Evolutionary conservation across 2,888 invertebrate genomes (phyloP).

Genomic region (Cephus runcator): DNA sequence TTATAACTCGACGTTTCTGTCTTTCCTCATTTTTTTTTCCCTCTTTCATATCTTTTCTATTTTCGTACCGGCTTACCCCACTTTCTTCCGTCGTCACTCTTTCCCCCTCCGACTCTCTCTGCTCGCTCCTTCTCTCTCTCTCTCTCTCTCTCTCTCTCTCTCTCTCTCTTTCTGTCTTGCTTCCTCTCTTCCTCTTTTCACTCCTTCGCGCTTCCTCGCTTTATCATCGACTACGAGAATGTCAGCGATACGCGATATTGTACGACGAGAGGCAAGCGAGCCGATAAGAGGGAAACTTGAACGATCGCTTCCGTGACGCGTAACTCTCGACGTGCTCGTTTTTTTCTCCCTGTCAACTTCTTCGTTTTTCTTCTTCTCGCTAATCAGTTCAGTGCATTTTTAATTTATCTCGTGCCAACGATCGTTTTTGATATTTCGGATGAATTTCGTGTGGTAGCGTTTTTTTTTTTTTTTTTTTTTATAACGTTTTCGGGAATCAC

Average conservation of each 20-base stretch:
- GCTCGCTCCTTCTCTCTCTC: not conserved
- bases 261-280: not conserved
- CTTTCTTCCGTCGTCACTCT: not conserved
- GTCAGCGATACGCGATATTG: not conserved
- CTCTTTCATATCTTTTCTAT: not conserved
- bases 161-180: not conserved
- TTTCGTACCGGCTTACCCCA: not conserved
- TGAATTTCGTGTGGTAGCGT: not conserved
- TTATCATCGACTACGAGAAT: not conserved
- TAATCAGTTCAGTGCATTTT: not conserved
- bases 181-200: not conserved
- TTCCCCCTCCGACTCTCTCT: not conserved
- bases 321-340: not conserved
- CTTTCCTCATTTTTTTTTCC: not conserved
- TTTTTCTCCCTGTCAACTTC: not conserved
- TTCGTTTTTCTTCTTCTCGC: not conserved
- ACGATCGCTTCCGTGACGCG: not conserved
- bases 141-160: not conserved
- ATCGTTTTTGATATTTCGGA: not conserved
- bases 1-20: not conserved
- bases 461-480: too few relatives aligned
- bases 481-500: too few relatives aligned
- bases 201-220: constrained; percentile 3
- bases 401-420: not conserved
- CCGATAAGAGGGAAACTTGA: not conserved